A percentile compares a stretch with the other conserved stretches of the same genome.
phyloP scores from a whole-genome alignment of 2,888 invertebrate genomes.

The Diaphora mendica region DNA sequence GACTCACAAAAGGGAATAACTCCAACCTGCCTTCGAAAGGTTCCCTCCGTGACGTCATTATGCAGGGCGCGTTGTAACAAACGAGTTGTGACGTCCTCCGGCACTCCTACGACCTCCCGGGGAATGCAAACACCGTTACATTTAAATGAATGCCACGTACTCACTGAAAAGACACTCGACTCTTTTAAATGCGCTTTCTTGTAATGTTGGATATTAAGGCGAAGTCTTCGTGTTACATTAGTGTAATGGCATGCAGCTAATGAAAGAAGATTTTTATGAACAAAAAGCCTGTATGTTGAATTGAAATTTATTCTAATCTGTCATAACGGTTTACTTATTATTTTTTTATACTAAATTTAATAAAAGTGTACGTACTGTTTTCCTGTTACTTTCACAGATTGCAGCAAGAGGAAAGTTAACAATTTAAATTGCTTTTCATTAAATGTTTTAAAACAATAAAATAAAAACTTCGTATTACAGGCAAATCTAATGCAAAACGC shows the following conservation, averaged over 20 bases:
- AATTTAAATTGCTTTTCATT: no score
- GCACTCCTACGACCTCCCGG: neutral
- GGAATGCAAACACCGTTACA: constrained; percentile 1
- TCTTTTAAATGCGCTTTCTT: neutral
- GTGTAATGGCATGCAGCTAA: neutral
- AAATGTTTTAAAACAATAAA: no score
- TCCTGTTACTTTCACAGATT: no score
- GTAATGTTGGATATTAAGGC: neutral
- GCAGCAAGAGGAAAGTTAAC: no score
- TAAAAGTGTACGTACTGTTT: no score
- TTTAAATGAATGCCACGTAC: constrained; percentile 2
- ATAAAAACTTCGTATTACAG: no score
- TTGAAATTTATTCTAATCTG: no score
- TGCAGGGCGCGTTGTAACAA: neutral
- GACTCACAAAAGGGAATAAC: neutral
- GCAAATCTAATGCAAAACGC: no score
- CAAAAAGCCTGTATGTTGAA: neutral
- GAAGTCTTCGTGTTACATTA: neutral
- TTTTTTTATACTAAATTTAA: no score
- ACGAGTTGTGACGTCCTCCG: neutral
- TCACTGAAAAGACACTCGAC: neutral
- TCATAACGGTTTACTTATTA: no score
- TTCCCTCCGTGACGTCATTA: neutral
- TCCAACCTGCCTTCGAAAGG: neutral
- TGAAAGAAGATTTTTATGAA: neutral